These are phyloP conservation scores for Azorinus chamasolen DNA, from an alignment of 2,888 invertebrate species.

Conservation along the genomic window DNA sequence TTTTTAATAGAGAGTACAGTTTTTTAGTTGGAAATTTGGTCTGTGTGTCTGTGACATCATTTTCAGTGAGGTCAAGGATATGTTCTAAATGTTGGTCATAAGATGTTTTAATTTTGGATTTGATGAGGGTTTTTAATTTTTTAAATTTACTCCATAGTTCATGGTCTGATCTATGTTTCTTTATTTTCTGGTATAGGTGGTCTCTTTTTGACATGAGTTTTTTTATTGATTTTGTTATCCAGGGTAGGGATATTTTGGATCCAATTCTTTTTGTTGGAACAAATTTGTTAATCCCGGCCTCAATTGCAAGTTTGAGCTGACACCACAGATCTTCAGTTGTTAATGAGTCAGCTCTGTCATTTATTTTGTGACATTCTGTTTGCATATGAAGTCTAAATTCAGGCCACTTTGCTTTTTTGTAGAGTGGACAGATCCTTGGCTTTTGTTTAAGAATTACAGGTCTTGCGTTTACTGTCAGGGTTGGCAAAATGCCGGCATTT, in stretches of 20 bases:
- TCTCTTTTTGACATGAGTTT: constrained; percentile 17
- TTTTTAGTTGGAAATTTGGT: constrained; percentile 10
- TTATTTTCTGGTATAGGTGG: neutral
- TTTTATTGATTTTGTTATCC: constrained; percentile 11
- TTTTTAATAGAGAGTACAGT: constrained; percentile 16
- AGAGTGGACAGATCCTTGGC: constrained; percentile 7
- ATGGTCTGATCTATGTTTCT: constrained; percentile 1
- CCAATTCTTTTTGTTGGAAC: constrained; percentile 2
- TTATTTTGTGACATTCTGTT: neutral
- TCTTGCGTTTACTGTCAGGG: constrained; percentile 10
- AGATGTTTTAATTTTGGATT: constrained; percentile 6
- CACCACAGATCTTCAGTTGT: neutral
- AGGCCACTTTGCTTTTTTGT: constrained; percentile 23
- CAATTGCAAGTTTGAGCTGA: constrained; percentile 4
- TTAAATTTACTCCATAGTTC: neutral
- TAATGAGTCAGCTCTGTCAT: neutral
- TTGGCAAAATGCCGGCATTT: too few species aligned
- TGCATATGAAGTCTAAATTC: constrained; percentile 10
- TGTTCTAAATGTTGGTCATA: neutral
- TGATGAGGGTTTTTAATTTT: constrained; percentile 1
- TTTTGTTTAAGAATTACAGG: neutral
- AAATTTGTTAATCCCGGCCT: constrained; percentile 4
- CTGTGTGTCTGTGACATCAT: neutral
- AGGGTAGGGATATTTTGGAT: neutral
- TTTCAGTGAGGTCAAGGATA: constrained; percentile 4